phyloP scores from a whole-genome alignment of 2,113 vertebrate species.

The Ctenomys sociabilis region DNA sequence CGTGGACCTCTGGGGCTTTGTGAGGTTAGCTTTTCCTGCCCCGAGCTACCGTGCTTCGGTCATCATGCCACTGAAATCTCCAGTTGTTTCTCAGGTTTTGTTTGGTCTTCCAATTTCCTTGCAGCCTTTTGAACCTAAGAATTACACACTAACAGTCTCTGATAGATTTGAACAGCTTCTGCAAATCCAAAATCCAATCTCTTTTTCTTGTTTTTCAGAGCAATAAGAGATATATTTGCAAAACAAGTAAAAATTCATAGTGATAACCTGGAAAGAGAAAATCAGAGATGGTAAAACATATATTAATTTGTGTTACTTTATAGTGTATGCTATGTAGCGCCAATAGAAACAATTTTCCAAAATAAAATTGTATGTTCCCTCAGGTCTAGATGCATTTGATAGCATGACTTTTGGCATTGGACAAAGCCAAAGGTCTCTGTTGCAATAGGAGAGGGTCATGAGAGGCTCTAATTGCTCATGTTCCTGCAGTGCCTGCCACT shows the following conservation, averaged over 20 bases:
- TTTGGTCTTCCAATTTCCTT: not conserved
- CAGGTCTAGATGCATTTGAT: not conserved
- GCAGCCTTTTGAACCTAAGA: not conserved
- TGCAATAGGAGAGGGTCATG: not conserved
- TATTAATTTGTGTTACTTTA: constrained; percentile 1
- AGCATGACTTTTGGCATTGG: not conserved
- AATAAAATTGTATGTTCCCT: constrained; percentile 37
- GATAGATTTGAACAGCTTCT: not conserved
- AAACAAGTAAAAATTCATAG: constrained; percentile 70
- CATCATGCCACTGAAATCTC: not conserved
- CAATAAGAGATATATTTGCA: not conserved
- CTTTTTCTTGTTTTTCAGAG: constrained; percentile 63
- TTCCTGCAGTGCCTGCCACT: not conserved
- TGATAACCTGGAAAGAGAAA: constrained; percentile 69
- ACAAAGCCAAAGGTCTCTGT: not conserved
- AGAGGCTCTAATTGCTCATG: not conserved
- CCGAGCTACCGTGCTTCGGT: not conserved
- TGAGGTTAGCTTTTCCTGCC: not conserved
- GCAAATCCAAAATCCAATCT: constrained; percentile 46
- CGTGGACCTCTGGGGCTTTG: not conserved
- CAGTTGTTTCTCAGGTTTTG: not conserved
- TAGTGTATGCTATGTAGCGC: not conserved
- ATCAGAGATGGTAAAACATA: constrained; percentile 75
- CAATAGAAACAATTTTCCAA: not conserved
- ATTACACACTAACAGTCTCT: not conserved